Evolutionary conservation across 2,888 invertebrate genomes (phyloP).

Genomic region (Temnothorax unifasciatus): DNA sequence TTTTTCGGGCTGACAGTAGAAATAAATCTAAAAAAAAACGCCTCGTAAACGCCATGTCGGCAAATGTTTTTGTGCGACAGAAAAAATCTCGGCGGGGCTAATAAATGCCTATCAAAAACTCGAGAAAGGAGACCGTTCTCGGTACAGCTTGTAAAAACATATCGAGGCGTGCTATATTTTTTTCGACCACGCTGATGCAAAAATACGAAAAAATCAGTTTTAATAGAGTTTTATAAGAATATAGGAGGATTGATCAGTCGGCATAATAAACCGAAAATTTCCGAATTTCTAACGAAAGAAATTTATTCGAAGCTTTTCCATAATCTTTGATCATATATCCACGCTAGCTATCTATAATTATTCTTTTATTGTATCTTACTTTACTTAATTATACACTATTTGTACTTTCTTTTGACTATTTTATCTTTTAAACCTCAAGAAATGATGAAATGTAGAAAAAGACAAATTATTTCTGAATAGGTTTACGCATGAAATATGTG

Average conservation of each 20-base stretch:
- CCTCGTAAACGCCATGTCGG: constrained; percentile 48
- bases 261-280: background rate
- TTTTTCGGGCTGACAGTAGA: constrained; percentile 61
- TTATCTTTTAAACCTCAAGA: background rate
- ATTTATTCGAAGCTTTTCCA: background rate
- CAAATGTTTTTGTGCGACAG: constrained; percentile 39
- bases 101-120: constrained; percentile 63
- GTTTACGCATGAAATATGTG: background rate
- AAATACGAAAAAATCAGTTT: constrained; percentile 59
- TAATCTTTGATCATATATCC: background rate
- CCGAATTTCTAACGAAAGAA: constrained; percentile 8
- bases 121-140: background rate
- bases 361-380: background rate
- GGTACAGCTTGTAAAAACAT: constrained; percentile 13
- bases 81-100: constrained; percentile 49
- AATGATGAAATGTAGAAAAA: background rate
- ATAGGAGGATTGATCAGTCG: background rate
- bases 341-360: background rate
- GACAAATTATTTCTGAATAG: background rate
- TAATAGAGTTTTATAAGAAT: background rate
- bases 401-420: background rate
- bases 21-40: constrained; percentile 71
- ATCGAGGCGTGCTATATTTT: background rate
- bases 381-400: background rate
- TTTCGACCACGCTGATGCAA: background rate